Conservation (phyloP, 2,113 vertebrate genomes). For the Romanogobio albipinnatus region DNA sequence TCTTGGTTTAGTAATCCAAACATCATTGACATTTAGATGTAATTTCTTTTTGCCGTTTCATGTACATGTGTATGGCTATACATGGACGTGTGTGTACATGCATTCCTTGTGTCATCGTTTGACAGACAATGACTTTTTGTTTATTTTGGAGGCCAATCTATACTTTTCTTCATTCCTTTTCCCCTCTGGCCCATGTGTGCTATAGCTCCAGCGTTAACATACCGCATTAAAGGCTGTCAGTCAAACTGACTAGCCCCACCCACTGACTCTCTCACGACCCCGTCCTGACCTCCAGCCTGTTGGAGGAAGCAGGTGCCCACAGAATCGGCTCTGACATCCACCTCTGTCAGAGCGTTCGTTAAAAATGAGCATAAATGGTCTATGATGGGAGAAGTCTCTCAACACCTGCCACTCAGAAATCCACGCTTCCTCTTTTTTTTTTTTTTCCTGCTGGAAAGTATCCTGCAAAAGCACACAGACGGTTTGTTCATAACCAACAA, state of each 20-base stretch:
- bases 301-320: slow-evolving; percentile 59
- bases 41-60: slow-evolving; percentile 50
- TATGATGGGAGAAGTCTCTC: slow-evolving; percentile 67
- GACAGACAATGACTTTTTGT: slow-evolving; percentile 21
- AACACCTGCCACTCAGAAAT: slow-evolving; percentile 69
- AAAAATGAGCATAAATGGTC: slow-evolving; percentile 68
- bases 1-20: slow-evolving; percentile 59
- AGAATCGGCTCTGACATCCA: slow-evolving; percentile 62
- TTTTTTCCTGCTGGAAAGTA: slow-evolving; percentile 58
- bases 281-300: slow-evolving; percentile 71
- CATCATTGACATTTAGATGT: slow-evolving; percentile 62
- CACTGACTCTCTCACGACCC: slow-evolving; percentile 66
- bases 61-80: not conserved
- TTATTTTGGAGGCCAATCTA: slow-evolving; percentile 20
- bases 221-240: slow-evolving; percentile 22
- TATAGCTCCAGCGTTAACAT: slow-evolving; percentile 11
- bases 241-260: slow-evolving; percentile 45
- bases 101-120: slow-evolving; percentile 46
- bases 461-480: slow-evolving; percentile 59
- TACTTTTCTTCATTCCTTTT: slow-evolving; percentile 51
- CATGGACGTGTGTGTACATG: slow-evolving; percentile 1
- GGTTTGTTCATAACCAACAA: slow-evolving; percentile 57
- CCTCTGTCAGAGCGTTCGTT: slow-evolving; percentile 70
- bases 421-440: slow-evolving; percentile 33
- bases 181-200: not conserved